Percentiles rank a stretch among this genome's conserved stretches.
phyloP scores from a whole-genome alignment of 2,888 invertebrate genomes.

The Leptarthrus brevirostris region DNA sequence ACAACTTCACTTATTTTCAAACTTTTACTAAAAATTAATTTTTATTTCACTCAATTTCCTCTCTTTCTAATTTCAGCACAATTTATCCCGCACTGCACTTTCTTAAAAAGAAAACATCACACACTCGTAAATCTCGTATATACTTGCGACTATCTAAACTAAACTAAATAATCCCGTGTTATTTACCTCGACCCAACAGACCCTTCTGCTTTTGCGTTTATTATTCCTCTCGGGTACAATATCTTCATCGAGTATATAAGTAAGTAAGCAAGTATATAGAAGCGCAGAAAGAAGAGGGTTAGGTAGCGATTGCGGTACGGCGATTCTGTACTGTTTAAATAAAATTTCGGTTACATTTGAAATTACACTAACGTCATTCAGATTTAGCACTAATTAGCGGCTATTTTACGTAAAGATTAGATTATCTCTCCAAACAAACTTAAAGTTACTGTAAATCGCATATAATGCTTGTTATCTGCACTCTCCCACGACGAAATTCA shows the following conservation, averaged over 20 bases:
- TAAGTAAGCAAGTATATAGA: not conserved
- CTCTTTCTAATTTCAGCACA: not conserved
- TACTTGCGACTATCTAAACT: not conserved
- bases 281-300: not conserved
- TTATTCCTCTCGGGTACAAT: constrained; percentile 12
- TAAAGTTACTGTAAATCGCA: constrained; percentile 1
- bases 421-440: too few species aligned
- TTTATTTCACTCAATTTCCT: not conserved
- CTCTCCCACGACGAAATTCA: constrained; percentile 4
- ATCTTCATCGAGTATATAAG: not conserved
- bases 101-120: constrained; percentile 13
- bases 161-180: constrained; percentile 1
- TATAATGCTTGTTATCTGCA: not conserved
- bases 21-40: not conserved
- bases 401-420: too few species aligned
- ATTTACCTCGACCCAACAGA: not conserved
- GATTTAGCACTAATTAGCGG: too few species aligned
- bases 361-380: too few species aligned
- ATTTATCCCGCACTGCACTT: constrained; percentile 12
- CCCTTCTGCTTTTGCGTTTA: constrained; percentile 24
- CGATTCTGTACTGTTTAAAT: not conserved
- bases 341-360: not conserved
- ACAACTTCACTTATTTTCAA: not conserved
- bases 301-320: not conserved
- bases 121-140: constrained; percentile 1